These are phyloP conservation scores for Pithys albifrons DNA, from an alignment of 2,113 vertebrate genomes.

Conservation along the genomic window DNA sequence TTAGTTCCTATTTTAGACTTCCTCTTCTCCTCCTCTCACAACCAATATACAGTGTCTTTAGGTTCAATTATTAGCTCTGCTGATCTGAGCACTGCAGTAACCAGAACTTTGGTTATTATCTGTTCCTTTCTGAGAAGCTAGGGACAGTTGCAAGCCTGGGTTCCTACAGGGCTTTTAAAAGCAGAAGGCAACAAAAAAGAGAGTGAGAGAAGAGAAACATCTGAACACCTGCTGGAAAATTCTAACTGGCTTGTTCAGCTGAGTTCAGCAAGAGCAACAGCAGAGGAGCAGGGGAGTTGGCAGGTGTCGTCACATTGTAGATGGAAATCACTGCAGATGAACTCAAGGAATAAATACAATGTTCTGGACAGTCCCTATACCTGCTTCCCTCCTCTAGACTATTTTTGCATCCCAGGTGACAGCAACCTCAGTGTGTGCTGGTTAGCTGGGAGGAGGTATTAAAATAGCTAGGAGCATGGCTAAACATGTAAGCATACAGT, in stretches of 20 bases:
- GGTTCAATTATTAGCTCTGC: not conserved
- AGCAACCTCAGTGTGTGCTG: not conserved
- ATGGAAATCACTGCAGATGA: slow-evolving; percentile 51
- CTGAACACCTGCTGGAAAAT: slow-evolving; percentile 72
- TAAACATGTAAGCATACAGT: not conserved
- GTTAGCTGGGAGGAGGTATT: not conserved
- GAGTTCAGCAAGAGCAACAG: slow-evolving; percentile 73
- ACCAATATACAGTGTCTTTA: not conserved
- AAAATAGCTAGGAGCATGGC: not conserved
- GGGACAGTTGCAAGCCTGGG: not conserved
- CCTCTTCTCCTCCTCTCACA: not conserved
- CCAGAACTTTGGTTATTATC: not conserved
- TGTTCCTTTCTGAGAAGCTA: not conserved
- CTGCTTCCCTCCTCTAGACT: not conserved
- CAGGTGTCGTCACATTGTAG: slow-evolving; percentile 69
- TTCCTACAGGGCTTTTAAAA: slow-evolving; percentile 36
- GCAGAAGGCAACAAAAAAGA: slow-evolving; percentile 33
- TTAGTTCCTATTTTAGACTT: not conserved
- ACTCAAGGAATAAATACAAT: slow-evolving; percentile 68
- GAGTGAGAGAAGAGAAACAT: slow-evolving; percentile 33
- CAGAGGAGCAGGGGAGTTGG: slow-evolving; percentile 49
- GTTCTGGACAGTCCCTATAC: not conserved
- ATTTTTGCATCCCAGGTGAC: not conserved
- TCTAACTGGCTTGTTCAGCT: slow-evolving; percentile 66
- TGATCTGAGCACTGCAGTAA: not conserved